phyloP scores from a whole-genome alignment of 1,140 invertebrate species.

The Drosophila biarmipes region DNA sequence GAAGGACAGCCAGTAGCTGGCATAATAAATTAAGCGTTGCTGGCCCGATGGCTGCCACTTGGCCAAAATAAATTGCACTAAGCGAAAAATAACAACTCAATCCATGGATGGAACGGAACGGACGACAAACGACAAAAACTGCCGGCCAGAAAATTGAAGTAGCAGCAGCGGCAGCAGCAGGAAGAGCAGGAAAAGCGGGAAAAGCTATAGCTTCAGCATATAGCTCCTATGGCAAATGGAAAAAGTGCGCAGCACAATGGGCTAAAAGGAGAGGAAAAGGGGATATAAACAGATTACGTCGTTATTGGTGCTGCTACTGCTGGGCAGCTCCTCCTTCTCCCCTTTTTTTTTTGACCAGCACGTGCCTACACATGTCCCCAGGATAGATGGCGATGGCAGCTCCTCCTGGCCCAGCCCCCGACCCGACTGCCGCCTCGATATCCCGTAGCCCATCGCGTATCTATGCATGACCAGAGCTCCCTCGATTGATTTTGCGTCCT shows the following conservation, averaged over 20 bases:
- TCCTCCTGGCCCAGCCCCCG: neutral
- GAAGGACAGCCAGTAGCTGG: constrained; percentile 45
- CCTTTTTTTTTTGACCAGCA: constrained; percentile 61
- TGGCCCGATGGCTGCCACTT: constrained; percentile 77
- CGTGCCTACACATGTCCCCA: constrained; percentile 74
- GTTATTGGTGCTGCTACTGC: constrained; percentile 72
- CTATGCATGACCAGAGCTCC: constrained; percentile 70
- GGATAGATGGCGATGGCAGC: constrained; percentile 58
- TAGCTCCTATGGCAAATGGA: constrained; percentile 60
- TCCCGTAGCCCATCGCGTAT: constrained; percentile 39
- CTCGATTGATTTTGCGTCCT: constrained; percentile 78
- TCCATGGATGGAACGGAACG: constrained; percentile 51
- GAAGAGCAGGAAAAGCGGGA: constrained; percentile 10
- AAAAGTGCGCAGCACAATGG: constrained; percentile 79
- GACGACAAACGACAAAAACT: constrained; percentile 76
- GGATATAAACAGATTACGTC: constrained; percentile 83
- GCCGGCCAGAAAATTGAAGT: constrained; percentile 80
- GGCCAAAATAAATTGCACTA: constrained; percentile 83
- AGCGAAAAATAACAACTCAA: constrained; percentile 83
- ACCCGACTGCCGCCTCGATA: neutral
- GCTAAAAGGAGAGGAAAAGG: constrained; percentile 65
- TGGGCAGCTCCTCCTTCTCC: constrained; percentile 7
- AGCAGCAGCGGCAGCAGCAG: constrained; percentile 54
- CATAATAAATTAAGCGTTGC: constrained; percentile 82
- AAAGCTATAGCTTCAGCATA: constrained; percentile 23